Evolutionary conservation across 1,140 invertebrate genomes (phyloP).

Genomic region (Drosophila sp.): DNA sequence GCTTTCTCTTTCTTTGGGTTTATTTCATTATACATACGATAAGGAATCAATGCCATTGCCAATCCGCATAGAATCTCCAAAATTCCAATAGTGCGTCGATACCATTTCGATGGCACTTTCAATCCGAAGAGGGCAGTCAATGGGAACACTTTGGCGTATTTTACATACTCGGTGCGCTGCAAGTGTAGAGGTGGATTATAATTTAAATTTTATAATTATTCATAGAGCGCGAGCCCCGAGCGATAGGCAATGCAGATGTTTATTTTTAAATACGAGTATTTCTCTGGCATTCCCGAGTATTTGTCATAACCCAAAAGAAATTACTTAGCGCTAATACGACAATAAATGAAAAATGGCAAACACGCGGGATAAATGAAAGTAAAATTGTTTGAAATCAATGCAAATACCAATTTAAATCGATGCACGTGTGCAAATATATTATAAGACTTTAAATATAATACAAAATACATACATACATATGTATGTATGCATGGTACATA

Average conservation of each 20-base stretch:
- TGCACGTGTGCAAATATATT: background rate
- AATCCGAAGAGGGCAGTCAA: conserved; percentile 91
- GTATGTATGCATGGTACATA: too few species aligned
- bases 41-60: conserved; percentile 93
- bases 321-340: background rate
- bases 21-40: conserved; percentile 86
- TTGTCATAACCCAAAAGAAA: background rate
- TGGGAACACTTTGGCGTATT: conserved; percentile 98
- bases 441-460: background rate
- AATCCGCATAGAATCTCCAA: conserved; percentile 95
- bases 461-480: background rate
- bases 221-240: conserved; percentile 15
- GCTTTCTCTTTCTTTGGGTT: background rate
- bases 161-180: conserved; percentile 97
- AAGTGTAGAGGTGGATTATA: conserved; percentile 80
- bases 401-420: background rate
- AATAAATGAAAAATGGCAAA: background rate
- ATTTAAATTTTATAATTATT: conserved; percentile 44
- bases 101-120: conserved; percentile 96
- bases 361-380: background rate
- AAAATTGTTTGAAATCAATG: conserved; percentile 1
- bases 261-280: conserved; percentile 5
- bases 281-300: background rate
- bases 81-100: conserved; percentile 93
- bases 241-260: conserved; percentile 22